phyloP scores from a whole-genome alignment of 1,140 invertebrate species.

The Cryptotermes secundus region DNA sequence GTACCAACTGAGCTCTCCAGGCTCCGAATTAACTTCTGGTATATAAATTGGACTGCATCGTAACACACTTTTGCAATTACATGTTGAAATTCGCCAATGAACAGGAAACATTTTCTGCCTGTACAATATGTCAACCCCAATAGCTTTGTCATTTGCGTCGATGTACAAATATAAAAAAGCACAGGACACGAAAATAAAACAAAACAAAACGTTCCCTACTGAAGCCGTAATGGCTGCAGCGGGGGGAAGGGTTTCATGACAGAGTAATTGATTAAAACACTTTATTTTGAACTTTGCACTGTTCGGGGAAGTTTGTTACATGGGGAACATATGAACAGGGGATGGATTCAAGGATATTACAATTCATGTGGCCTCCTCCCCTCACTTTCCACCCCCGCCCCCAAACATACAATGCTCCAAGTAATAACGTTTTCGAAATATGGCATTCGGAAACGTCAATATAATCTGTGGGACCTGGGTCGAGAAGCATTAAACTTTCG shows the following conservation, averaged over 20 bases:
- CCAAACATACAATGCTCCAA: neutral
- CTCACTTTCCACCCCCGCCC: neutral
- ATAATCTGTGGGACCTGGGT: neutral
- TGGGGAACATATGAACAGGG: neutral
- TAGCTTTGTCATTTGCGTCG: conserved; percentile 5
- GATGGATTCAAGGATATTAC: neutral
- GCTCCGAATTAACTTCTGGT: too few relatives aligned
- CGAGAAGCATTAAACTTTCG: neutral
- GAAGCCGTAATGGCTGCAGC: neutral
- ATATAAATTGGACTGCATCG: neutral
- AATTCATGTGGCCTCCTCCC: neutral
- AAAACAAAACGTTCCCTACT: neutral
- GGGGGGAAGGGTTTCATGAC: neutral
- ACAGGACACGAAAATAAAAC: neutral
- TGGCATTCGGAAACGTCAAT: neutral
- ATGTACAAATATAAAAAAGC: neutral
- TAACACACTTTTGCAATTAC: neutral
- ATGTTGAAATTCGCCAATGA: neutral
- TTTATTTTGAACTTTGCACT: neutral
- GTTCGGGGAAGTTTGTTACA: conserved; percentile 1
- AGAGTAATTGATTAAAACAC: conserved; percentile 5
- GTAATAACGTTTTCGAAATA: conserved; percentile 13
- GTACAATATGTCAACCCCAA: neutral
- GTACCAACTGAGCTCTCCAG: too few relatives aligned
- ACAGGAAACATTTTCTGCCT: conserved; percentile 2